These are phyloP conservation scores for Acropternis orthonyx DNA, from an alignment of 2,797 vertebrate genomes.

Conservation along the genomic window DNA sequence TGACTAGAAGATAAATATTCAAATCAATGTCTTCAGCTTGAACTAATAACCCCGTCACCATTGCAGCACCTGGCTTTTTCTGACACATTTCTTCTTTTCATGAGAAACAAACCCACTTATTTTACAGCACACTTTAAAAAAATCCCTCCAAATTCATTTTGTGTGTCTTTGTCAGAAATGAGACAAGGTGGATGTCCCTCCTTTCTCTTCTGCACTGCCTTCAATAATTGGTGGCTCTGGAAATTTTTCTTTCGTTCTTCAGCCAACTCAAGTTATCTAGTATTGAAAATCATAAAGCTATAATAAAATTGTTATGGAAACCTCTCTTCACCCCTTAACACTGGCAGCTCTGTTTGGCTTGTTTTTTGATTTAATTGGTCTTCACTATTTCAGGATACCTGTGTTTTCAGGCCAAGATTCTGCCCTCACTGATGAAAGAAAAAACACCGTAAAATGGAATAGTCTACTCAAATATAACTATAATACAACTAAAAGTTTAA, in stretches of 20 bases:
- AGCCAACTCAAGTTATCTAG: neutral
- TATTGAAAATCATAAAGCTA: neutral
- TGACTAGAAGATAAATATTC: neutral
- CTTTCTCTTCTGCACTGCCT: neutral
- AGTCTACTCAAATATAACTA: neutral
- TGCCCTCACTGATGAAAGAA: neutral
- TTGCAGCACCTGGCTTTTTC: neutral
- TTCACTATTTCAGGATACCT: neutral
- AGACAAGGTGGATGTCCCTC: neutral
- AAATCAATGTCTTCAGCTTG: neutral
- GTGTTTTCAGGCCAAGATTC: neutral
- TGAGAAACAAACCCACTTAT: neutral
- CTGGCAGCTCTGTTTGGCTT: neutral
- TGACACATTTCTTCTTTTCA: neutral
- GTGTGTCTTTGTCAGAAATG: neutral
- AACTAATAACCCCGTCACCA: neutral
- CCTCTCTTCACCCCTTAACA: neutral
- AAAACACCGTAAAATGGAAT: neutral
- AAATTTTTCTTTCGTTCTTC: neutral
- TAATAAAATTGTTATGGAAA: neutral
- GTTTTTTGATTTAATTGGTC: neutral
- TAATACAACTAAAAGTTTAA: neutral
- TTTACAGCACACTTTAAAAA: neutral
- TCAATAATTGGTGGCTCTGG: neutral
- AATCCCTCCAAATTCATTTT: neutral